Evolutionary conservation across 1,140 invertebrate species (phyloP), one percentile per base, ranked within the genome.

Genomic region (Sycophaga agraensis): DNA sequence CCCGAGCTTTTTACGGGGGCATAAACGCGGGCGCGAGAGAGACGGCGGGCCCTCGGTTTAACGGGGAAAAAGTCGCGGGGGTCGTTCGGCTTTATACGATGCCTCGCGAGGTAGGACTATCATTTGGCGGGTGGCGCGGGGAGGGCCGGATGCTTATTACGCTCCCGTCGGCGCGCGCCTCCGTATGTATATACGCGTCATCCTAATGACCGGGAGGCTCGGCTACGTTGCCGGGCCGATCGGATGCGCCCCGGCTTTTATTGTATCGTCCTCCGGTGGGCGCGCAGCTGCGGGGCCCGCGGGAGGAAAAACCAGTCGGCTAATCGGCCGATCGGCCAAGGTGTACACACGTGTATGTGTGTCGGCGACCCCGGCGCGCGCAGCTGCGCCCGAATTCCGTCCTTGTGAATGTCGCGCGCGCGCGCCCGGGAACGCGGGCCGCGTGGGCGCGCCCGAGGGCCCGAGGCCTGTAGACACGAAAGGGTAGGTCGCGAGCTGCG

Each of bases 341-440:
- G 46, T 16, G 21, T 24, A 24, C 9, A 31, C 45, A 48, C 34
- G 34, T 37, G 49, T 51, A 21, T 37, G 4, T 37, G 21, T 1
- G 22, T 21, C 39, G 39, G n/a, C n/a, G n/a, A 11, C n/a, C 11
- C 16, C 17, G 40, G 4, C 37, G 16, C 22, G 40, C n/a, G 19
- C 4, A 3, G n/a, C 11, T 9, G 0, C 17, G 14, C 2, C n/a
- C 16, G 22, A 55, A 55, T 55, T 55, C 53, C 53, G 58, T 28
- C 48, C 58, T 59, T 59, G 58, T n/a, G 58, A 59, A 59, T 59
- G 58, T 22, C 58, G 48, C 7, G 8, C 17, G 56, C 6, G 34
- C 31, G n/a, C n/a, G n/a, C 16, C 4, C 8, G 46, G 22, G 26
- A 39, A 48, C 53, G 46, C 22, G 43, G 19, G 31, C 39, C 42